These are phyloP conservation scores for Tipula vernalis DNA, from an alignment of 2,888 invertebrate genomes.

Conservation along the genomic window DNA sequence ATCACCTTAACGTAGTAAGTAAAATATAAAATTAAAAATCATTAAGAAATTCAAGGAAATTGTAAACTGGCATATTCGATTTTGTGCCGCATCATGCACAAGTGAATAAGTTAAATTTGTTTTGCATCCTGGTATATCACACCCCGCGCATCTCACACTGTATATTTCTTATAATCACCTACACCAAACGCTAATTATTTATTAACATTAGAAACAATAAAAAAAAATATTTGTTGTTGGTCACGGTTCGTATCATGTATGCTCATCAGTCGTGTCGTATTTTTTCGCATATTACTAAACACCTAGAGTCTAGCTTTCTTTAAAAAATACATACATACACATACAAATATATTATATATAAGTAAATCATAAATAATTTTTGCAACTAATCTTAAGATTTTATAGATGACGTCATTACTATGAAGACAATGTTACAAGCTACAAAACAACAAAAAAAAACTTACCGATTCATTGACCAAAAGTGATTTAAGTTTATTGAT, in stretches of 20 bases:
- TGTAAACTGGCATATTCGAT: neutral
- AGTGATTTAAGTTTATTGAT: conserved; percentile 68
- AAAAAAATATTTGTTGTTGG: neutral
- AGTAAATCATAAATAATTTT: neutral
- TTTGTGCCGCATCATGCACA: neutral
- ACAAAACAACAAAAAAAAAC: conserved; percentile 18
- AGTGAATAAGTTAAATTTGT: neutral
- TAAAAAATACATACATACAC: neutral
- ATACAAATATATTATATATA: too few species aligned
- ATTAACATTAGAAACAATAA: neutral
- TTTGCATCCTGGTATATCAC: neutral
- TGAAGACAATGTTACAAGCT: neutral
- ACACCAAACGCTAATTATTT: neutral
- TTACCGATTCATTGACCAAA: conserved; percentile 54
- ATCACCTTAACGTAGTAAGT: neutral
- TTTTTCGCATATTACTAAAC: neutral
- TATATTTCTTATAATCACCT: neutral
- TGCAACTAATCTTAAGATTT: neutral
- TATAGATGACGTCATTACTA: neutral
- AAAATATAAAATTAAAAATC: neutral
- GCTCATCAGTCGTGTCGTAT: neutral
- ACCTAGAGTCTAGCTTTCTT: neutral
- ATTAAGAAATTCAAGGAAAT: neutral
- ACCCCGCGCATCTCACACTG: neutral
- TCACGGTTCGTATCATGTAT: neutral